Base-by-base conservation (phyloP, 2,888 invertebrate species). In the Tuta absoluta region DNA sequence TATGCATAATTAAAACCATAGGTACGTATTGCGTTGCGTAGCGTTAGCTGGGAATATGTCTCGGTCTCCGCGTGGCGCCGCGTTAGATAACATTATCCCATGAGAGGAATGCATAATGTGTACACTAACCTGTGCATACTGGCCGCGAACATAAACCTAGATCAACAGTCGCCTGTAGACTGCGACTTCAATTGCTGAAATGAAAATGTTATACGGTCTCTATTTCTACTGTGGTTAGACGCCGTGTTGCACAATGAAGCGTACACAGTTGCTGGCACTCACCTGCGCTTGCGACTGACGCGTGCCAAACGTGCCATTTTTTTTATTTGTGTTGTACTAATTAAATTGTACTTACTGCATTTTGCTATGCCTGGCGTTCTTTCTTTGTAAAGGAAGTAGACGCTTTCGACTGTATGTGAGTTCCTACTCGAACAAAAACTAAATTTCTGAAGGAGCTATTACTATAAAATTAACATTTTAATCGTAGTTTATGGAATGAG, bases 281-380 rank as follows among this genome's bases (percentile, higher is more conserved):
- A 68, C 71, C 69, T 71, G 74, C 68, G 62, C 56, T 21, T 37
- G 64, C 68, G 65, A 19, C 38, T 49, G 61, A 61, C 61, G 49
- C 49, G 61, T 61, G 61, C 61, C 61, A 49, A 61, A 28, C 61
- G 49, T 61, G 49, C 48, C n/a, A 2, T 53, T 24, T n/a, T 23
- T 4, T 24, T 28, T 56, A 33, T 24, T 17, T 56, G 14, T n/a
- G n/a, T 45, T n/a, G 45, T 11, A 45, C n/a, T 45, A 45, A 45
- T 45, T 45, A 45, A 45, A 45, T 45, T 45, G 45, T 45, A 45
- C 17, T 8, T 45, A 45, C 17, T 45, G 4, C 10, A n/a, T 1
- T 45, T 45, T 45, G 45, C 17, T 11, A n/a, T 45, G n/a, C 4
- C 1, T 1, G n/a, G 41, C 5, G 45, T 45, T 45, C 45, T n/a